phyloP scores from a whole-genome alignment of 2,113 vertebrate genomes.

The Eira barbara region DNA sequence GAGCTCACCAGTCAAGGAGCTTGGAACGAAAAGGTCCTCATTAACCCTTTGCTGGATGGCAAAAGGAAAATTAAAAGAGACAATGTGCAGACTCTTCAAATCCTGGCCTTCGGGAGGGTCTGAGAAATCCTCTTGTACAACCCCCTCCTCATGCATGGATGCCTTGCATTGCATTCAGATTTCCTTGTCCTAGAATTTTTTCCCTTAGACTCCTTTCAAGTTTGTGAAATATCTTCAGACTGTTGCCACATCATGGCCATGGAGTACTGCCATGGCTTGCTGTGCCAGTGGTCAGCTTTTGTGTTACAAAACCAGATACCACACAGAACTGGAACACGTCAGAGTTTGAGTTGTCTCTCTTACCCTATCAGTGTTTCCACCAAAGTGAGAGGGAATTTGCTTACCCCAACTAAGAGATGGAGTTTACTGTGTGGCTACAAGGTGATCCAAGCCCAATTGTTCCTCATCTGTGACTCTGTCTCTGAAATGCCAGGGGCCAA shows the following conservation, averaged over 20 bases:
- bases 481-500: background rate
- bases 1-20: conserved; percentile 66
- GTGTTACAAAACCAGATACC: conserved; percentile 51
- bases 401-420: background rate
- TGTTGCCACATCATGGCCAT: background rate
- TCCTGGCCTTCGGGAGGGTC: background rate
- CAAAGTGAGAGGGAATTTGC: background rate
- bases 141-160: background rate
- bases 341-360: background rate
- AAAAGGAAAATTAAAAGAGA: background rate
- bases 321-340: conserved; percentile 7
- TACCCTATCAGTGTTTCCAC: background rate
- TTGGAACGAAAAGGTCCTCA: conserved; percentile 15
- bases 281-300: background rate
- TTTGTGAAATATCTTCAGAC: conserved; percentile 38
- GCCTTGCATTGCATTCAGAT: background rate
- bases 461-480: background rate
- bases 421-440: background rate
- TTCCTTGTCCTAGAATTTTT: background rate
- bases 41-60: conserved; percentile 62
- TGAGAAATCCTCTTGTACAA: background rate
- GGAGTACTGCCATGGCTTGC: conserved; percentile 17
- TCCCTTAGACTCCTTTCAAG: conserved; percentile 15
- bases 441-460: background rate
- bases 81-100: background rate